Percentiles rank a stretch among this genome's conserved stretches.
These are phyloP conservation scores for Rousettus leschenaultii DNA, from an alignment of 2,113 vertebrate species.

Conservation along the genomic window DNA sequence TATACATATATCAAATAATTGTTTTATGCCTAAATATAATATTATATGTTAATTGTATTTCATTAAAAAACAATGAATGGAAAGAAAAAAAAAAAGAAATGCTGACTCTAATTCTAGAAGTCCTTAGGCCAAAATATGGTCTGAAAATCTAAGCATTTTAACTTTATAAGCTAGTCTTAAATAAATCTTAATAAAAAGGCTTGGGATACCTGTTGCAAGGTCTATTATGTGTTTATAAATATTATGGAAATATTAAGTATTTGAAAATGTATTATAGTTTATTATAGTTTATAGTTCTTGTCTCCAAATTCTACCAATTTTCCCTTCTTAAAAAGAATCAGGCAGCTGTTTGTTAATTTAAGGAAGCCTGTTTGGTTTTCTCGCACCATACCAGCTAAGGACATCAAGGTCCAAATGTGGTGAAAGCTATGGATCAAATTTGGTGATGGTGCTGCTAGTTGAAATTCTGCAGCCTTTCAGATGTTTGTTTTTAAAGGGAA, in stretches of 20 bases:
- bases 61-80: background rate
- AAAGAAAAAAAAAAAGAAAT: background rate
- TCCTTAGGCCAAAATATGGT: background rate
- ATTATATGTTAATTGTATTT: background rate
- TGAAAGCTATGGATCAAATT: background rate
- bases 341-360: background rate
- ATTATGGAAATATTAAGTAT: background rate
- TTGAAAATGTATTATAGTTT: background rate
- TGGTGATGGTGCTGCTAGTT: background rate
- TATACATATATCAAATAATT: background rate
- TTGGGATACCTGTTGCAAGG: background rate
- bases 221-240: background rate
- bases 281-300: background rate
- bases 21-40: background rate
- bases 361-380: background rate
- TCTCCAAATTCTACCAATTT: background rate
- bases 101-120: background rate
- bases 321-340: background rate
- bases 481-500: conserved; percentile 18
- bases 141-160: conserved; percentile 16
- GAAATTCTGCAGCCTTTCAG: conserved; percentile 8
- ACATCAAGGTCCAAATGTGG: background rate
- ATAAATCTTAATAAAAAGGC: background rate
- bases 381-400: background rate
- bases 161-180: conserved; percentile 28